Percentiles rank a stretch among this genome's conserved stretches.
phyloP scores from a whole-genome alignment of 64 coral and sea anemone genomes.

The Platygyra sinensis region DNA sequence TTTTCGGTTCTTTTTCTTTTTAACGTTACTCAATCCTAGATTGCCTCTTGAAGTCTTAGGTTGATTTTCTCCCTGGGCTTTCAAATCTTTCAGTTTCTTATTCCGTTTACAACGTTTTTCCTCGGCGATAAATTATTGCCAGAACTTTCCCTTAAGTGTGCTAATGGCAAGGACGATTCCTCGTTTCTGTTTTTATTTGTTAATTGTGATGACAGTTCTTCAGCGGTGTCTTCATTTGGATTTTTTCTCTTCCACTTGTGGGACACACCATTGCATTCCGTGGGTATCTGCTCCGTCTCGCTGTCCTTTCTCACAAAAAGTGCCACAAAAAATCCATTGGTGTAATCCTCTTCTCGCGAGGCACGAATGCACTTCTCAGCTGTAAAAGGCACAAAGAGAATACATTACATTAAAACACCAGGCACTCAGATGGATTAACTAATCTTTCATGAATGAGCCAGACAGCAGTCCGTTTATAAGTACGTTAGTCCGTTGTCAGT shows the following conservation, averaged over 20 bases:
- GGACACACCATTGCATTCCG: background rate
- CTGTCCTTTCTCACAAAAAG: constrained; percentile 68
- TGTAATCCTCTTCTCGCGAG: constrained; percentile 61
- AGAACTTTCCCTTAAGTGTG: background rate
- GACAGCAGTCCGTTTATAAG: too few species aligned
- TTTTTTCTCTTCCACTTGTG: background rate
- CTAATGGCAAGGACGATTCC: background rate
- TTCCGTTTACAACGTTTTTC: constrained; percentile 6
- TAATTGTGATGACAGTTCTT: background rate
- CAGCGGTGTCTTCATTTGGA: background rate
- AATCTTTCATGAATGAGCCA: too few species aligned
- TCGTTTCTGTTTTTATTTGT: background rate
- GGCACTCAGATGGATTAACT: too few species aligned
- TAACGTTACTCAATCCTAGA: background rate
- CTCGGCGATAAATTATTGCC: background rate
- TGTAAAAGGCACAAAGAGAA: constrained; percentile 43
- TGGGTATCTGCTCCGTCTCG: background rate
- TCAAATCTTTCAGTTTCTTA: background rate
- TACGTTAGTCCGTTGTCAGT: too few species aligned
- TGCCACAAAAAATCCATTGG: constrained; percentile 95
- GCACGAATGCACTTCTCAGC: constrained; percentile 84
- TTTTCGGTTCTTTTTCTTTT: constrained; percentile 7
- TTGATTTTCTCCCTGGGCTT: background rate
- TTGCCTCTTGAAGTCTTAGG: background rate
- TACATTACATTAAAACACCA: background rate